A percentile compares a stretch with the other conserved stretches of the same genome.
Evolutionary conservation across 2,888 invertebrate species (phyloP).

Genomic region (Luffia ferchaultella): DNA sequence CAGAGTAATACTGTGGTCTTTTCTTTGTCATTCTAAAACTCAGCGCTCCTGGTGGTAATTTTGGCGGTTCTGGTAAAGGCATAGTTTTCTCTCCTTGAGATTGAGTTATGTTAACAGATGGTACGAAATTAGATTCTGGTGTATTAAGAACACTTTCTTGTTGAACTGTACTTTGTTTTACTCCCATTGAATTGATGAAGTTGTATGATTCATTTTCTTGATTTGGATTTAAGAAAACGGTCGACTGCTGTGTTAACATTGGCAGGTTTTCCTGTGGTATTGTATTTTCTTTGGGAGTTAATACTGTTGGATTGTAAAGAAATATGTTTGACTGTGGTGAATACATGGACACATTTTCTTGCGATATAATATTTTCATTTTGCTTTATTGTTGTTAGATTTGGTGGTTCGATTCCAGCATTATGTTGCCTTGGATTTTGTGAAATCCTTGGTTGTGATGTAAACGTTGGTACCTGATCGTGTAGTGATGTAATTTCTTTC

Average conservation of each 20-base stretch:
- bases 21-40: conserved; percentile 51
- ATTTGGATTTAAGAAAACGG: no score
- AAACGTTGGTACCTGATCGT: background rate
- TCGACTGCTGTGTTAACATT: no score
- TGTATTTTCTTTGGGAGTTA: background rate
- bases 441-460: background rate
- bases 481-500: background rate
- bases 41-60: conserved; percentile 23
- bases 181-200: no score
- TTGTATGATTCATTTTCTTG: no score
- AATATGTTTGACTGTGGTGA: background rate
- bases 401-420: background rate
- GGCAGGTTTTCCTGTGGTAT: background rate
- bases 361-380: no score
- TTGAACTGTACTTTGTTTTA: no score
- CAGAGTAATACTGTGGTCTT: conserved; percentile 54
- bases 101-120: background rate
- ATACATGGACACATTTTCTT: background rate
- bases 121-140: background rate
- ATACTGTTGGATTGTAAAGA: background rate
- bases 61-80: conserved; percentile 22
- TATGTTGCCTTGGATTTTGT: background rate
- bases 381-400: background rate
- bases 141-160: background rate
- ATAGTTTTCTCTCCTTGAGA: conserved; percentile 1